Base-by-base conservation (phyloP, 1,140 invertebrate genomes). In the Mya arenaria region DNA sequence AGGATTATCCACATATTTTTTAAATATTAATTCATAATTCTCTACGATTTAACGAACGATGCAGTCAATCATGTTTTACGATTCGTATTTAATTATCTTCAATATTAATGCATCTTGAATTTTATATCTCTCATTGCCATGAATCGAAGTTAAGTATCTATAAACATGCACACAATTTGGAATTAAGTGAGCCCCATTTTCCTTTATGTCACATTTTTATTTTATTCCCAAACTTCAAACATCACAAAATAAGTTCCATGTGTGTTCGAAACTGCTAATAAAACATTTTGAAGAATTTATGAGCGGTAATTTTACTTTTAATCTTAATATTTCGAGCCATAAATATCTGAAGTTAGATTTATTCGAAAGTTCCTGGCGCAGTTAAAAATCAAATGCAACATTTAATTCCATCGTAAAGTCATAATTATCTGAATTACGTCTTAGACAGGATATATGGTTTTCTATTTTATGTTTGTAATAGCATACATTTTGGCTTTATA, bases 331-430 rank as follows among this genome's bases (percentile, higher is more conserved):
- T 68, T 80, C 17, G 34, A 36, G 36, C 66, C 44, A 80, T 80
- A 39, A 80, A 55, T 48, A 68, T 80, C 77, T 60, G 44, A 80
- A 80, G 28, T 36, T 55, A 56, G 65, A 69, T 69, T 69, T 80
- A 69, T 44, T 58, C 48, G 41, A 62, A 71, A 39, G 41, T 44
- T 68, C 56, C 32, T 62, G 77, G 44, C 65, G 66, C 55, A 80
- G 52, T 68, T 80, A 69, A 80, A 71, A 69, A 80, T 55, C 77
- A 68, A 71, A 69, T 80, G 77, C 66, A 80, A 56, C 65, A 71
- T 80, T 80, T 80, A 69, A 80, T 80, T 80, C 66, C 77, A 58
- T 80, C 77, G 41, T 60, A 80, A 52, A 41, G 55, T 37, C 77
- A 80, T 80, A 80, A 80, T 71, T 80, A 80, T 71, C 65, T 56